Percentiles rank a stretch among this genome's conserved stretches.
Conservation (phyloP, 2,113 vertebrate genomes). For the Colossoma macropomum region DNA sequence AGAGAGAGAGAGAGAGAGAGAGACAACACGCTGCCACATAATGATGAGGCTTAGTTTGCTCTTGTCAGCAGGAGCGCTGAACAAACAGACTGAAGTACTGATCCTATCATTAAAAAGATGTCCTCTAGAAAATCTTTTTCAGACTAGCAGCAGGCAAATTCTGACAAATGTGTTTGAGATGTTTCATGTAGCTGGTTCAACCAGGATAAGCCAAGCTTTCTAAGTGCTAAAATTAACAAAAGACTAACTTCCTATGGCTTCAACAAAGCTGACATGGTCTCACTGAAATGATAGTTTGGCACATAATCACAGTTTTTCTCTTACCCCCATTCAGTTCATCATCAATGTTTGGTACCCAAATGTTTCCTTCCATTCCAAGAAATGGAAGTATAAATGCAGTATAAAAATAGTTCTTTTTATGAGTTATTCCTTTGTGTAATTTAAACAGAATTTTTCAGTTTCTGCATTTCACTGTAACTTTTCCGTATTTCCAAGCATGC, state of each 20-base stretch:
- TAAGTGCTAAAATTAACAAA: background rate
- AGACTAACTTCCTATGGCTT: background rate
- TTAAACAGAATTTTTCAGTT: too few species aligned
- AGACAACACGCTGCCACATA: constrained; percentile 22
- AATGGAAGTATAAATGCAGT: too few species aligned
- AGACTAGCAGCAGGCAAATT: background rate
- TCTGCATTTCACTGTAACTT: too few species aligned
- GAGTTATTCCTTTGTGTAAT: too few species aligned
- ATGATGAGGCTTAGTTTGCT: constrained; percentile 27
- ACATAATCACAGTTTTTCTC: background rate
- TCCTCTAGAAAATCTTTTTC: constrained; percentile 25
- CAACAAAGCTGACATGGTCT: background rate
- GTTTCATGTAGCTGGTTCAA: background rate
- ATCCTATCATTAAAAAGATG: constrained; percentile 17
- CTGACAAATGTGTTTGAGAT: background rate
- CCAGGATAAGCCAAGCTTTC: background rate
- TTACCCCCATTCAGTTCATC: background rate
- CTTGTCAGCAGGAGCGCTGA: background rate
- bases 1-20: background rate
- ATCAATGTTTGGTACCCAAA: background rate
- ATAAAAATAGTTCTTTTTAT: too few species aligned
- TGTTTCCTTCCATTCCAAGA: background rate
- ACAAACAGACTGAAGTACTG: constrained; percentile 3
- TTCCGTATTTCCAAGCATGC: too few species aligned
- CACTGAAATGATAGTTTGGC: background rate